Base-by-base conservation (phyloP, 2,113 vertebrate genomes). In the Ursus arctos region DNA sequence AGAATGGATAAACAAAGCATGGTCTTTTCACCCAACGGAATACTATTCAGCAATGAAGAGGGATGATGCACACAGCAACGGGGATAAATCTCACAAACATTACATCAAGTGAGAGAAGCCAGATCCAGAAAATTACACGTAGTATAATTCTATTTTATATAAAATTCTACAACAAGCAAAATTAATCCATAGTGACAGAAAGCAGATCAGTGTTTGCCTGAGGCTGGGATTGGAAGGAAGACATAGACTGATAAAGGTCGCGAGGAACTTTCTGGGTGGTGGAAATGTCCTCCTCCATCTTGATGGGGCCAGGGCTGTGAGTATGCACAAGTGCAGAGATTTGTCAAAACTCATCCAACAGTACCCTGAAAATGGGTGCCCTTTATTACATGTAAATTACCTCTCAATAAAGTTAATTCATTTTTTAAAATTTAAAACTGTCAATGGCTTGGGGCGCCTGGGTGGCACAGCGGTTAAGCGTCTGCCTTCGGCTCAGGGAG, bases 21-120 rank as follows among this genome's bases (percentile, higher is more conserved):
- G 4, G 36, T 11, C 7, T 55, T 43, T 26, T 36, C 94, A 8
- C 0, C 7, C 63, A 15, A 1, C 0, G 21, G 61, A 91, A n/a
- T 19, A 88, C 49, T 69, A 80, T 6, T 84, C 76, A 40, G 89
- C 81, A 49, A 61, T 21, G 28, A 74, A 65, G 47, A 53, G 74
- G 72, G 33, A 16, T n/a, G 22, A 36, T 0, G 8, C 28, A 33
- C 24, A 26, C 10, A 0, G 49, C 26, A 31, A 11, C 0, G 19
- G 0, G 33, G 88, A 16, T 4, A 13, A 67, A 36, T 22, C 76
- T 40, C 80, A 61, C 7, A 40, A 79, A 33, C n/a, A 19, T 0
- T 1, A 33, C 16, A 1, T 24, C 9, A 47, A 18, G 71, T 18
- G 55, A 61, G 28, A 93, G 36, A 76, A 80, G 84, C 49, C 92